Base-by-base conservation (phyloP, 2,888 invertebrate species). In the Cryptus armator region DNA sequence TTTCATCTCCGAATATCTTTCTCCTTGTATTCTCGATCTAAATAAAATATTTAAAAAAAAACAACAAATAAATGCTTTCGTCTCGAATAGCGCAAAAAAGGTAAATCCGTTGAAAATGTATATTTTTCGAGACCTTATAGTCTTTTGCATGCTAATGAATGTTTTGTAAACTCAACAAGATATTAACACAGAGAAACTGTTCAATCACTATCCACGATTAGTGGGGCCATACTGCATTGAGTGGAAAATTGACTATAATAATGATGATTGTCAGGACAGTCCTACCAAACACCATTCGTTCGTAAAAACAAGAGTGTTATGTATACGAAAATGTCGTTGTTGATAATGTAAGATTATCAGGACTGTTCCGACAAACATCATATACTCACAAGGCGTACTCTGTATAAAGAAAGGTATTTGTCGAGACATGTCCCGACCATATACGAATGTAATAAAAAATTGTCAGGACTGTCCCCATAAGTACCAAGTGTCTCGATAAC, bases 391-490 rank as follows among this genome's bases (percentile, higher is more conserved):
- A 68, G 14, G 14, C 1, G 29, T 29, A 3, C 14, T 16, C n/a
- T 29, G 14, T 24, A n/a, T 51, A 24, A 51, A 7, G 29, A 51
- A 68, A 32, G 68, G 29, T 51, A 2, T 51, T 68, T 68, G 29
- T 51, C 29, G 29, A n/a, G 68, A 32, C 68, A 51, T n/a, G 51
- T 51, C 51, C 51, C 12, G 29, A 51, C 14, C 51, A n/a, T n/a
- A 48, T 9, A 48, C 32, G 12, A 48, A 68, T n/a, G 12, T 48
- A 68, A 68, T 24, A 68, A 24, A 68, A 67, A 48, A 48, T 68
- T 48, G 48, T 68, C 48, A 68, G 68, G 68, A 68, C 68, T 14
- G 68, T 24, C 68, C 68, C 19, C 46, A 14, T 48, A 68, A 68
- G 46, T 48, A 48, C 46, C 48, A 48, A 46, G 68, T 48, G 68